Evolutionary conservation across 2,888 invertebrate species (phyloP).

Genomic region (Phanerotoma sp.): DNA sequence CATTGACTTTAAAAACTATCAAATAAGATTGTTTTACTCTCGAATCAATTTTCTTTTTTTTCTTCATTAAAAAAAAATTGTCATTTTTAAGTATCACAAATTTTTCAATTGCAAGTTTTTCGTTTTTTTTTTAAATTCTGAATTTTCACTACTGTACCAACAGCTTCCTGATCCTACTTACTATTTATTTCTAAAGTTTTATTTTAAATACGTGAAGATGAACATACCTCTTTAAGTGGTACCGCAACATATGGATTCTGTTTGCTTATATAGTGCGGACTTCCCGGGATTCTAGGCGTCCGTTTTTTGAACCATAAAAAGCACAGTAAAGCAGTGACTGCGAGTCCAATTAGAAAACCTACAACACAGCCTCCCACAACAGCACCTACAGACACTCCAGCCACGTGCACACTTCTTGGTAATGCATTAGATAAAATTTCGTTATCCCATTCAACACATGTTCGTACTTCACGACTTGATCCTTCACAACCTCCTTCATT

Average conservation of each 20-base stretch:
- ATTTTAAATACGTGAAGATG: slow-evolving; percentile 15
- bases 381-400: slow-evolving; percentile 60
- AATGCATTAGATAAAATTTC: slow-evolving; percentile 41
- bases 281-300: slow-evolving; percentile 68
- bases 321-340: slow-evolving; percentile 53
- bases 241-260: slow-evolving; percentile 84
- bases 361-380: slow-evolving; percentile 57
- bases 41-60: no score
- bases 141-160: no score
- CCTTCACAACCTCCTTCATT: slow-evolving; percentile 70
- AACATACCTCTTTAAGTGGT: slow-evolving; percentile 74
- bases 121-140: no score
- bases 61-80: no score
- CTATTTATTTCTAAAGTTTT: no score
- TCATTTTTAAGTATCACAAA: no score
- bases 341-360: slow-evolving; percentile 58
- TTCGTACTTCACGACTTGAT: slow-evolving; percentile 67
- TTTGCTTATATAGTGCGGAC: slow-evolving; percentile 80
- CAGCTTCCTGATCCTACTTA: no score
- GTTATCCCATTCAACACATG: slow-evolving; percentile 59
- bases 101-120: no score
- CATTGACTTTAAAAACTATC: no score
- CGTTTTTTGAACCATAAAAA: slow-evolving; percentile 59
- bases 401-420: slow-evolving; percentile 41
- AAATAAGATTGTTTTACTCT: no score